Evolutionary conservation across 2,113 vertebrate species (phyloP).

Genomic region (Tupaia chinensis): DNA sequence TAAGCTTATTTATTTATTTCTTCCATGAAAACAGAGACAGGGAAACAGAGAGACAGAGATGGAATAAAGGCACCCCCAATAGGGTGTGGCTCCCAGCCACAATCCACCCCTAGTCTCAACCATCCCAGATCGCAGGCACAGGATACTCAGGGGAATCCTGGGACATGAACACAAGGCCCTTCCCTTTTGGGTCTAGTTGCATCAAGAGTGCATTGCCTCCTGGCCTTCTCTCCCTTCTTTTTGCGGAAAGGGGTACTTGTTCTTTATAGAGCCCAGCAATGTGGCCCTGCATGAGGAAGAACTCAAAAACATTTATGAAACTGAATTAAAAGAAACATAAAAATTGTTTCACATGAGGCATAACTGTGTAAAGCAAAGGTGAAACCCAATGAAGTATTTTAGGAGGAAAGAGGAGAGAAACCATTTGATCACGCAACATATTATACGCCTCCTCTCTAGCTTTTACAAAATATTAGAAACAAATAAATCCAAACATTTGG

Average conservation of each 20-base stretch:
- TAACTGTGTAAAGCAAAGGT: not conserved
- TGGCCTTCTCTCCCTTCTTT: not conserved
- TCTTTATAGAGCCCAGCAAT: not conserved
- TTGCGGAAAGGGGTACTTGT: not conserved
- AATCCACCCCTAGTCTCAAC: too few species aligned
- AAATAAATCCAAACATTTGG: not conserved
- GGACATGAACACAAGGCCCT: too few species aligned
- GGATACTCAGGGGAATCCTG: too few species aligned
- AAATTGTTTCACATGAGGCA: not conserved
- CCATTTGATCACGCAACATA: accelerated
- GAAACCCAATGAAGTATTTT: not conserved
- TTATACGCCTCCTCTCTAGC: not conserved
- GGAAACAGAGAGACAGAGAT: too few species aligned
- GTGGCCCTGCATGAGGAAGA: not conserved
- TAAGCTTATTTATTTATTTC: too few species aligned
- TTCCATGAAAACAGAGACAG: too few species aligned
- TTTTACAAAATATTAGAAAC: not conserved
- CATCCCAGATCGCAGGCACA: too few species aligned
- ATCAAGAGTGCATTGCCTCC: too few species aligned
- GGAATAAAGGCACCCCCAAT: too few species aligned
- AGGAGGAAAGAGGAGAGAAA: not conserved
- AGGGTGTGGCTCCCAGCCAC: too few species aligned
- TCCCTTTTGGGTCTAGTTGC: too few species aligned
- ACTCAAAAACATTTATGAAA: not conserved
- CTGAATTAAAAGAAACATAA: not conserved